Percentiles rank a stretch among this genome's conserved stretches.
phyloP scores from a whole-genome alignment of 2,888 invertebrate species.

The Dichetophora obliterata region DNA sequence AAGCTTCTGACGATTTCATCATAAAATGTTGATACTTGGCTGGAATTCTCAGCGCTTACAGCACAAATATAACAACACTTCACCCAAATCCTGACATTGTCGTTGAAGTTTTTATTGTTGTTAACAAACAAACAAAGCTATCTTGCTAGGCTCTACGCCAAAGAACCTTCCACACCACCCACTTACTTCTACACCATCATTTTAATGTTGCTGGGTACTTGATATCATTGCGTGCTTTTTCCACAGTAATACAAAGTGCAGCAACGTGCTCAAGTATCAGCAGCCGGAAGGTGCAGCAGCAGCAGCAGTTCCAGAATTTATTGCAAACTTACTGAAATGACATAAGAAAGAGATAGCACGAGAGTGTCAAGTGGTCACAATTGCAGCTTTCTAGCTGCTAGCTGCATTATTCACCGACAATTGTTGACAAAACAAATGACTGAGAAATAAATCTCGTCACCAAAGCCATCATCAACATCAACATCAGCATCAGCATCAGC shows the following conservation, averaged over 20 bases:
- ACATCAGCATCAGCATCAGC: conserved; percentile 15
- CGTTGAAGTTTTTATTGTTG: neutral
- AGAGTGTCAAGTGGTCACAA: conserved; percentile 36
- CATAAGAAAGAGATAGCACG: conserved; percentile 37
- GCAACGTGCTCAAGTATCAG: conserved; percentile 63
- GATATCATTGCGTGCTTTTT: conserved; percentile 22
- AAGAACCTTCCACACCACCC: neutral
- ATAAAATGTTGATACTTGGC: neutral
- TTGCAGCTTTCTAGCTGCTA: conserved; percentile 25
- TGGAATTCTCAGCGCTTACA: no score
- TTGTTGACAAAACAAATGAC: conserved; percentile 45
- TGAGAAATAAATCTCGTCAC: conserved; percentile 41
- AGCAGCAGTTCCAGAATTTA: conserved; percentile 52
- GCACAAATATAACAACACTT: neutral
- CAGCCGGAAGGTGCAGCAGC: conserved; percentile 60
- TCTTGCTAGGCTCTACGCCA: neutral
- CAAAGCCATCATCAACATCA: conserved; percentile 33
- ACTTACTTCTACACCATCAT: neutral
- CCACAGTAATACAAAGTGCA: conserved; percentile 38
- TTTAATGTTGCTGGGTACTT: conserved; percentile 5
- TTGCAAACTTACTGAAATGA: conserved; percentile 39
- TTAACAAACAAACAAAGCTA: neutral
- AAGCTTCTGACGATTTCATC: neutral
- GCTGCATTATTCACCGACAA: conserved; percentile 16
- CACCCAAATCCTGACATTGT: conserved; percentile 13